A percentile compares a stretch with the other conserved stretches of the same genome.
These are phyloP conservation scores for Apodemia duryi DNA, from an alignment of 2,888 invertebrate genomes.

Conservation along the genomic window DNA sequence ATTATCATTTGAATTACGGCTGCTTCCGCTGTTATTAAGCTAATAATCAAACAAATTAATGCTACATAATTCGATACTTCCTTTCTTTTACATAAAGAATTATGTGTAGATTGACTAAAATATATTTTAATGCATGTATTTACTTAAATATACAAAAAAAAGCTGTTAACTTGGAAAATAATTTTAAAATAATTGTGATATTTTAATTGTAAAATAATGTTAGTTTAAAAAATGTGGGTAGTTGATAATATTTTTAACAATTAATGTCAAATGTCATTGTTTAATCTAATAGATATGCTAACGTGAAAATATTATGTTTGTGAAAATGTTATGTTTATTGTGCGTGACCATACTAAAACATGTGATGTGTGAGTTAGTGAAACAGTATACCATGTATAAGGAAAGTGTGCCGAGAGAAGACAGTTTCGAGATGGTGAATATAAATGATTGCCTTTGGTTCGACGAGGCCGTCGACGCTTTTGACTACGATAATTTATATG, in stretches of 20 bases:
- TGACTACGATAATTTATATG: neutral
- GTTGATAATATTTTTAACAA: too few relatives aligned
- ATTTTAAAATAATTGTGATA: too few relatives aligned
- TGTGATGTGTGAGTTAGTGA: neutral
- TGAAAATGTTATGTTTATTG: neutral
- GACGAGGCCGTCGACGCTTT: neutral
- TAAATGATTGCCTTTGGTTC: neutral
- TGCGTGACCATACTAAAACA: neutral
- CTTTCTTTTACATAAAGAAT: conserved; percentile 1
- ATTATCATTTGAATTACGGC: conserved; percentile 35
- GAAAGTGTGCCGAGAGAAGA: neutral
- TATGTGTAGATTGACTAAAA: neutral
- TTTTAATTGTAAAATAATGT: too few relatives aligned
- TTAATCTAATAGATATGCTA: too few relatives aligned
- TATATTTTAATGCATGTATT: neutral
- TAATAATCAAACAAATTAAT: conserved; percentile 15
- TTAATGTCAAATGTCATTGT: too few relatives aligned
- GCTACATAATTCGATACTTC: conserved; percentile 9
- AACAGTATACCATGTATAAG: neutral
- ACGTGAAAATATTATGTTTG: neutral
- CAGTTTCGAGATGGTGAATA: neutral
- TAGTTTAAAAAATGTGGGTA: too few relatives aligned
- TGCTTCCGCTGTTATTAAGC: conserved; percentile 31
- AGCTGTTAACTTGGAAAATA: too few relatives aligned
- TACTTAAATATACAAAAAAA: too few relatives aligned